Conservation (phyloP, 2,113 vertebrate species). For the Ailuropoda melanoleuca region DNA sequence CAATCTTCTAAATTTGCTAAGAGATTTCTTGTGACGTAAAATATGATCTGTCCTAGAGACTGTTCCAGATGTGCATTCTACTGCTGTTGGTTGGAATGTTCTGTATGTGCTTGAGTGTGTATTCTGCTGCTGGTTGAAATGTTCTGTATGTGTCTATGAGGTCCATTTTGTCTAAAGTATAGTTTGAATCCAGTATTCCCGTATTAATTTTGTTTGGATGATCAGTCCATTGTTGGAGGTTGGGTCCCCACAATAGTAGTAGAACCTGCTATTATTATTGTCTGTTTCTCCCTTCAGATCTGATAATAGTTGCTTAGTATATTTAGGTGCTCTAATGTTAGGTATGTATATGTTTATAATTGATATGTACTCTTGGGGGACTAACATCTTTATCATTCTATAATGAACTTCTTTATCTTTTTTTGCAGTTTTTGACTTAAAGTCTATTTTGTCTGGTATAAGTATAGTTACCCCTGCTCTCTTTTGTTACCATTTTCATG, state of each 20-base stretch:
- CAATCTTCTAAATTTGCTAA: neutral
- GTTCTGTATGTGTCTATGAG: neutral
- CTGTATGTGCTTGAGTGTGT: neutral
- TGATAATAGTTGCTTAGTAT: neutral
- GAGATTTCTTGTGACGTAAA: neutral
- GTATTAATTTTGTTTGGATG: neutral
- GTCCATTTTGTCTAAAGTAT: neutral
- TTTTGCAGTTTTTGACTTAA: neutral
- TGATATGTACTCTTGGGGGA: neutral
- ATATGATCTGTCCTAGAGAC: neutral
- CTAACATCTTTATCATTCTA: neutral
- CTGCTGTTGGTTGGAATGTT: neutral
- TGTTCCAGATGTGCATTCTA: neutral
- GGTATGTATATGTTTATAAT: neutral
- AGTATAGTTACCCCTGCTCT: neutral
- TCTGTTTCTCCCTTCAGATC: neutral
- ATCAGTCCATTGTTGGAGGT: neutral
- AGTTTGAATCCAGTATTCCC: neutral
- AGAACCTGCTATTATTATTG: neutral
- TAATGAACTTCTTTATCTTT: neutral
- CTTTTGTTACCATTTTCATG: neutral
- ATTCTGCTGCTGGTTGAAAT: neutral
- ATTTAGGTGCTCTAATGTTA: neutral
- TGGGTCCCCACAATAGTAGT: neutral
- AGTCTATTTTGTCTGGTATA: neutral